Conservation (phyloP, 2,113 vertebrate species). For the Phaethornis superciliosus region DNA sequence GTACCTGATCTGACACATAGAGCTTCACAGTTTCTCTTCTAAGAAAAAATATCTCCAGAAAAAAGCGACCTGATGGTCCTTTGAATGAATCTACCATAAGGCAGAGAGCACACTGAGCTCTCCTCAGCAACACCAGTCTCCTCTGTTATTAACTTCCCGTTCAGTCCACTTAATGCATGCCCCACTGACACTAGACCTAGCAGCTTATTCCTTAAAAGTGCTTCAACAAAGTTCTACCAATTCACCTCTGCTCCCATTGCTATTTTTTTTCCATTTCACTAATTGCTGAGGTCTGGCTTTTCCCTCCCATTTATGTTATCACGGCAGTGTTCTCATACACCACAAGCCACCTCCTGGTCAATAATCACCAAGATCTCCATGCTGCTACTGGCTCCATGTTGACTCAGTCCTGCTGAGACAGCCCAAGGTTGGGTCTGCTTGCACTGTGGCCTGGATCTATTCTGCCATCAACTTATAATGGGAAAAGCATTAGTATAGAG, state of each 20-base stretch:
- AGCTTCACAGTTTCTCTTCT: not conserved
- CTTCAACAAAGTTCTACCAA: not conserved
- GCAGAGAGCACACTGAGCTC: not conserved
- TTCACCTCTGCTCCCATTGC: not conserved
- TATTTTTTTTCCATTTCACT: not conserved
- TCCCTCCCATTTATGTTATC: not conserved
- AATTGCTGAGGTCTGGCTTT: not conserved
- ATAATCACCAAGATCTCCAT: not conserved
- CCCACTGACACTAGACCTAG: not conserved
- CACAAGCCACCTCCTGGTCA: not conserved
- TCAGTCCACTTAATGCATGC: not conserved
- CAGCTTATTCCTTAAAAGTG: not conserved
- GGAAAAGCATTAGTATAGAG: not conserved
- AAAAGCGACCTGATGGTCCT: not conserved
- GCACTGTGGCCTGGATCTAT: not conserved
- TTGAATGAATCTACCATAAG: not conserved
- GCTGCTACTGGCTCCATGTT: not conserved
- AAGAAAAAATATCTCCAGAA: not conserved
- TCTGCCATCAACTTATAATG: not conserved
- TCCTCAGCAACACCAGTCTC: not conserved
- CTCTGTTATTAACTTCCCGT: slow-evolving; percentile 27
- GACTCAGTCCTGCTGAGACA: not conserved
- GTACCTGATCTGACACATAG: not conserved
- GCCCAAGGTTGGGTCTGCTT: not conserved
- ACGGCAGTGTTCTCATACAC: not conserved